phyloP scores from a whole-genome alignment of 2,888 invertebrate species.

The Dendrolimus houi region DNA sequence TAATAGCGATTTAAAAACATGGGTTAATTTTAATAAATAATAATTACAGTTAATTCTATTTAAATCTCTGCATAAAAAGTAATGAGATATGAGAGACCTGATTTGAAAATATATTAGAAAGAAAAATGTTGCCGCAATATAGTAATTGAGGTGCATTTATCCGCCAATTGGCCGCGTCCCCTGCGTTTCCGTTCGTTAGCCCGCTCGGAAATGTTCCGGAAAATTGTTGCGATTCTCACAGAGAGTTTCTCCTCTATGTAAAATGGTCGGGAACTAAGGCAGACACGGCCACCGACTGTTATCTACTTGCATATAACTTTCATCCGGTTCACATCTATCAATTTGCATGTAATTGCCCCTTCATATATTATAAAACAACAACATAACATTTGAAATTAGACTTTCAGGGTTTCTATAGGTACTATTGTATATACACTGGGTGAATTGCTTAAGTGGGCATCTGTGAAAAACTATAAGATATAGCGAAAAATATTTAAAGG shows the following conservation, averaged over 20 bases:
- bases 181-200: conserved; percentile 70
- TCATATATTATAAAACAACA: neutral
- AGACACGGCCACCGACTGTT: conserved; percentile 12
- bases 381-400: too few species aligned
- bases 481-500: too few species aligned
- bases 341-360: neutral
- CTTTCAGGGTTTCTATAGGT: too few species aligned
- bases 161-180: conserved; percentile 66
- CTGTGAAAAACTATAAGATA: too few species aligned
- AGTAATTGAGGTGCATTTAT: conserved; percentile 70
- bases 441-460: too few species aligned
- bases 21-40: too few species aligned
- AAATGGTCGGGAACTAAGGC: conserved; percentile 34
- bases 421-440: too few species aligned
- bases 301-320: neutral
- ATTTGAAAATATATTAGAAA: conserved; percentile 46
- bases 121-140: conserved; percentile 64
- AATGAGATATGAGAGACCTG: conserved; percentile 4
- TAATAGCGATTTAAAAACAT: too few species aligned
- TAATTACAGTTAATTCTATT: too few species aligned
- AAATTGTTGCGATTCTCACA: conserved; percentile 64
- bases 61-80: too few species aligned
- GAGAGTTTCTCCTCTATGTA: conserved; percentile 42
- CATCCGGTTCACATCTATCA: neutral
- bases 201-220: conserved; percentile 63